Percentiles rank a stretch among this genome's conserved stretches.
phyloP scores from a whole-genome alignment of 2,888 invertebrate genomes.

The Caenorhabditis drosophilae region DNA sequence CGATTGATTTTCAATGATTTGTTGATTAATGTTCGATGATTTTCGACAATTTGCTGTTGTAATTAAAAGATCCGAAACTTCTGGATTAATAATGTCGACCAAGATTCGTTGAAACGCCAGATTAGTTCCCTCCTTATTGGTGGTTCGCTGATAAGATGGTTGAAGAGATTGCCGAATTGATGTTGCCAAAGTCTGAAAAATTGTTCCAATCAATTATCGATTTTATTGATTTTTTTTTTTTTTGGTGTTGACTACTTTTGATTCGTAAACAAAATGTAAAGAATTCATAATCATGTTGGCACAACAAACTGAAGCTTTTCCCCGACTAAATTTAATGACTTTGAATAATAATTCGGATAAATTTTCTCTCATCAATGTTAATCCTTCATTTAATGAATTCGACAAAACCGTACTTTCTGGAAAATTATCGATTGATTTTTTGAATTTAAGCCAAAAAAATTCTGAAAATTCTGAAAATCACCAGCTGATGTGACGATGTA shows the following conservation, averaged over 20 bases:
- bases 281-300: conserved; percentile 17
- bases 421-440: too few species aligned
- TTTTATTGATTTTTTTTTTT: too few species aligned
- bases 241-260: too few species aligned
- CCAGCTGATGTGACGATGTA: conserved; percentile 40
- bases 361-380: conserved; percentile 34
- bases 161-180: conserved; percentile 18
- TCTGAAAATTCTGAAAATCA: background rate
- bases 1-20: background rate
- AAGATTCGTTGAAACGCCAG: conserved; percentile 43
- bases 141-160: conserved; percentile 25
- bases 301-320: conserved; percentile 27
- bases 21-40: conserved; percentile 7
- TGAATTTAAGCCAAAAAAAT: background rate
- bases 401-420: conserved; percentile 40
- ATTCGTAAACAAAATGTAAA: conserved; percentile 31
- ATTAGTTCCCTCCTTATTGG: conserved; percentile 7
- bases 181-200: conserved; percentile 20
- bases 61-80: conserved; percentile 45
- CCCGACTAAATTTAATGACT: conserved; percentile 44
- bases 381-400: conserved; percentile 36
- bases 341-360: conserved; percentile 50
- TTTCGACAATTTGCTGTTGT: conserved; percentile 24
- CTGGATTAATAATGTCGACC: conserved; percentile 50
- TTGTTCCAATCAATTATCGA: background rate